phyloP scores from a whole-genome alignment of 2,888 invertebrate genomes.

The Zeuzera pyrina region DNA sequence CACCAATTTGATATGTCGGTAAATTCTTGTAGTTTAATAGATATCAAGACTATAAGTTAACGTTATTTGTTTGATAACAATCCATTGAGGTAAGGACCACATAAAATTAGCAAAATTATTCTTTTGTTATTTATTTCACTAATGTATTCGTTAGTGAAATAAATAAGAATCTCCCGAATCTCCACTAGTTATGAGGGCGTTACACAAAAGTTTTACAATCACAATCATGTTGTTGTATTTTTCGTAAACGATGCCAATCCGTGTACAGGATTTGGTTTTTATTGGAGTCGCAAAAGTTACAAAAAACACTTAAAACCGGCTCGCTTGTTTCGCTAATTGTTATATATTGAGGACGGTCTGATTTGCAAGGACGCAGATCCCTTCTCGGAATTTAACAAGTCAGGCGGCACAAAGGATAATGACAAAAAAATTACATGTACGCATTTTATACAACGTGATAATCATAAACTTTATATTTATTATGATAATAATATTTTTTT shows the following conservation, averaged over 20 bases:
- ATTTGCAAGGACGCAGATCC: constrained; percentile 17
- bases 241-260: constrained; percentile 39
- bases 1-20: too few relatives aligned
- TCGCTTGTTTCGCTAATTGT: constrained; percentile 25
- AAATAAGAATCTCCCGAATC: too few relatives aligned
- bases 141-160: too few relatives aligned
- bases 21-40: too few relatives aligned
- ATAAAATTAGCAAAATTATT: constrained; percentile 30
- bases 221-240: constrained; percentile 32
- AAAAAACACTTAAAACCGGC: constrained; percentile 16
- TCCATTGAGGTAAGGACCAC: constrained; percentile 36
- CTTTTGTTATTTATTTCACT: too few relatives aligned
- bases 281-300: constrained; percentile 13
- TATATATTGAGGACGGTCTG: constrained; percentile 21
- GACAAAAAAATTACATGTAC: too few relatives aligned
- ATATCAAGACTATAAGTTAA: constrained; percentile 35
- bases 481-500: too few relatives aligned
- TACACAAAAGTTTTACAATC: constrained; percentile 25
- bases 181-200: constrained; percentile 43
- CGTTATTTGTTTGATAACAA: constrained; percentile 41
- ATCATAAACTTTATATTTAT: too few relatives aligned
- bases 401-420: too few relatives aligned
- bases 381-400: constrained; percentile 21
- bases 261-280: constrained; percentile 18
- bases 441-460: too few relatives aligned